Base-by-base conservation (phyloP, 2,888 invertebrate species). In the Tetranychus piercei region DNA sequence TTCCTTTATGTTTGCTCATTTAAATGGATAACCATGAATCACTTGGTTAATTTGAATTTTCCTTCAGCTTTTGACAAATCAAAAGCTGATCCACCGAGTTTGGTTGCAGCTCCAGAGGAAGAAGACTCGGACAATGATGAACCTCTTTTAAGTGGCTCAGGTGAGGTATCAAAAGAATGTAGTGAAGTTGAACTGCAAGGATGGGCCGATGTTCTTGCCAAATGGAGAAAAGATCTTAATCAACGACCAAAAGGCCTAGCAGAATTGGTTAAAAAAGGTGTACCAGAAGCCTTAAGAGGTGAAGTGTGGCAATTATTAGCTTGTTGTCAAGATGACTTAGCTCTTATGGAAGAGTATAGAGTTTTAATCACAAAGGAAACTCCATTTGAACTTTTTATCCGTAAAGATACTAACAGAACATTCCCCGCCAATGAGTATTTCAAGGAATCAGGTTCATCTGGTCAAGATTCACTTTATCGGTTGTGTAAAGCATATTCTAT, bases 381-480 rank as follows among this genome's bases (percentile, higher is more conserved):
- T 80, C 88, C 89, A 74, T 93, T 91, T 82, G 99, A 99, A 82
- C 89, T 91, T 80, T 92, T 95, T 76, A 99, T 99, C 80, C 89
- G 91, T 80, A 87, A 97, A 74, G 99, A 99, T 83, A 95, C 99
- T 78, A 94, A 95, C 78, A 88, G 99, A 79, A 99, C 99, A 55
- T 99, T 97, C 85, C 97, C 99, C 11, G 99, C 96, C 55, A 96
- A 99, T 83, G 94, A 96, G 81, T 94, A 90, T 84, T 99, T 99
- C 85, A 92, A 92, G 83, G 94, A 95, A 83, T 90, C 88, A 44
- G 94, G 95, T 71, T 75, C 73, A 11, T 85, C 89, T 73, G 97
- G 99, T 0, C 99, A 99, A 84, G 96, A 97, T 84, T 90, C 94
- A 18, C 85, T 99, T 74, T 92, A 93, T 81, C 90, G 93, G 81